Evolutionary conservation across 2,797 vertebrate genomes (phyloP), one percentile per base, ranked within the genome.

Genomic region (Takifugu ocellatus): DNA sequence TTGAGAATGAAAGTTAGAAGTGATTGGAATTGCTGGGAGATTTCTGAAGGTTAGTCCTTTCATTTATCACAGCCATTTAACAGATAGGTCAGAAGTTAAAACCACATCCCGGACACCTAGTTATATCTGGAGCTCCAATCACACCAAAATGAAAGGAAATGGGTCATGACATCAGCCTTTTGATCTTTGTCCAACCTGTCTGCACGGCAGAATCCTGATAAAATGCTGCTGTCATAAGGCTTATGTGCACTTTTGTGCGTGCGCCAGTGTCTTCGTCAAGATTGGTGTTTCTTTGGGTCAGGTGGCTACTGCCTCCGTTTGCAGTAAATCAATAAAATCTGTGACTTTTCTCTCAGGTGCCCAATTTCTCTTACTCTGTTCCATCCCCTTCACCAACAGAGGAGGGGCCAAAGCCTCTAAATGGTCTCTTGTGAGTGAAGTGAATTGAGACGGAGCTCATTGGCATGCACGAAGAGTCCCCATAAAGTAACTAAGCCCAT

Each of bases 401-500:
- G 63, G 61, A 72, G 67, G 56, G 66, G 58, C 66, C 45, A 53
- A 65, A 48, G 70, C 59, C 54, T 63, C 59, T 82, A 65, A 84
- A 81, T 59, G 43, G 56, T 72, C 78, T 84, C 78, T 80, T 75
- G 72, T 87, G 84, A 88, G 86, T 79, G 79, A 84, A 74, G 77
- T 56, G 78, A 82, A 82, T 81, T 76, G 79, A 84, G 79, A 73
- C 68, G 15, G 71, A 64, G 55, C 80, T 82, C 78, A 87, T 90
- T 50, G 65, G 70, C 83, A 91, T 91, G 87, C 89, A 78, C 68
- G 79, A 85, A 67, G 66, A 21, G 72, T 63, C 63, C 56, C 65
- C 71, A 79, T 80, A 83, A 85, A 82, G 80, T 78, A 88, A 83
- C 83, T 78, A 74, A 53, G 51, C 81, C 71, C 84, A 88, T 88